phyloP scores from a whole-genome alignment of 1,140 invertebrate species.

The Uloborus diversus region DNA sequence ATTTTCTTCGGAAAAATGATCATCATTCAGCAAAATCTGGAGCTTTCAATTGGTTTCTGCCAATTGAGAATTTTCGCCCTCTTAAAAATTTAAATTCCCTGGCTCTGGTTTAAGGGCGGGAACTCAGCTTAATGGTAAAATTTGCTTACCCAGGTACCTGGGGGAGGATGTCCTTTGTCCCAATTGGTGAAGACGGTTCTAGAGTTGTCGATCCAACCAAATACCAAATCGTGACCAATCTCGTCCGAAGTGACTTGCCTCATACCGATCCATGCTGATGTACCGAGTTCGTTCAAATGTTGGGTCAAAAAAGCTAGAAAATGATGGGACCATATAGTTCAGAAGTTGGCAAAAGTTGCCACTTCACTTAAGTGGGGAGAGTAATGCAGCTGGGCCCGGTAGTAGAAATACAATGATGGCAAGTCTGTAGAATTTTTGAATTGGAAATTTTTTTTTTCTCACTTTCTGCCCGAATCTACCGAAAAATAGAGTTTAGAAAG shows the following conservation, averaged over 20 bases:
- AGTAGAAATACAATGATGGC: no score
- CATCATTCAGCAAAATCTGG: no score
- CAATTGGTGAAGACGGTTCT: slow-evolving; percentile 19
- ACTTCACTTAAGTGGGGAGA: no score
- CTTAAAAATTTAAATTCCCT: no score
- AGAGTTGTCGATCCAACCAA: slow-evolving; percentile 50
- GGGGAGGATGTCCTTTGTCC: slow-evolving; percentile 14
- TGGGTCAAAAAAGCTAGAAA: slow-evolving; percentile 31
- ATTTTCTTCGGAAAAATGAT: no score
- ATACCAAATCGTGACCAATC: slow-evolving; percentile 36
- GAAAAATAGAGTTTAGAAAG: no score
- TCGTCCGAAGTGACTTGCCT: slow-evolving; percentile 8
- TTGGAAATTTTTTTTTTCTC: no score
- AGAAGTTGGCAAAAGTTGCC: no score
- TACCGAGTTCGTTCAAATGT: neutral
- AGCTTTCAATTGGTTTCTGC: neutral
- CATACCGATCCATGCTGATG: slow-evolving; percentile 45
- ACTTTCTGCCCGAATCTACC: no score
- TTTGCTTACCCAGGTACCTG: slow-evolving; percentile 37
- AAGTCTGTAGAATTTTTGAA: no score
- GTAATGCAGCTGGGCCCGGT: no score
- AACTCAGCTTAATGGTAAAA: neutral
- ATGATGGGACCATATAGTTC: neutral
- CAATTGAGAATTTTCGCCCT: neutral
- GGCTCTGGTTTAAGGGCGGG: no score